Conservation (phyloP, 2,888 invertebrate species). For the Troides helena region DNA sequence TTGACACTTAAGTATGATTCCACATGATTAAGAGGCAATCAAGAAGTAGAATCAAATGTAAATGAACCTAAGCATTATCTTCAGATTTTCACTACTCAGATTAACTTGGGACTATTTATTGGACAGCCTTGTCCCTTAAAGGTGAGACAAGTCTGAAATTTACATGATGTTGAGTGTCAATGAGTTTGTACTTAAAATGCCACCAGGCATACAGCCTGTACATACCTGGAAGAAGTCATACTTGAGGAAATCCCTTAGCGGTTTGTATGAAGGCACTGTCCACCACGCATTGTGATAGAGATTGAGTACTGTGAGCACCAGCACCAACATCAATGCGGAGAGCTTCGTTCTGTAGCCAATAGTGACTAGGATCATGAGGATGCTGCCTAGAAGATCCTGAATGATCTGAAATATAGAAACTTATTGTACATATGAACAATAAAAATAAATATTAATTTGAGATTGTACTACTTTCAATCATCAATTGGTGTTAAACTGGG, state of each 20-base stretch:
- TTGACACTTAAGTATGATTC: too few species aligned
- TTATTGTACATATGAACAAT: too few species aligned
- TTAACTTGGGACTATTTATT: too few species aligned
- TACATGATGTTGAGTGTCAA: background rate
- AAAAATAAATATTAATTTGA: too few species aligned
- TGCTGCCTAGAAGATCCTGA: conserved; percentile 95
- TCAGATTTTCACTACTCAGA: too few species aligned
- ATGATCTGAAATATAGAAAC: conserved; percentile 83
- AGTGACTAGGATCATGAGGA: conserved; percentile 96
- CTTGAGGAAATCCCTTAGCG: conserved; percentile 99
- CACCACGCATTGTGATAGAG: conserved; percentile 99
- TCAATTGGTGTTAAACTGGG: too few species aligned
- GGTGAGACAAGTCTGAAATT: too few species aligned
- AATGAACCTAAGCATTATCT: too few species aligned
- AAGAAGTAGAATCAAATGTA: too few species aligned
- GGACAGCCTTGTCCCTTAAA: too few species aligned
- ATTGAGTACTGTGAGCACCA: conserved; percentile 93
- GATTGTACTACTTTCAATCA: too few species aligned
- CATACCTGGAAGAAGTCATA: conserved; percentile 99
- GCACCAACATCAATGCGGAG: conserved; percentile 95
- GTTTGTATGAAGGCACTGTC: conserved; percentile 96
- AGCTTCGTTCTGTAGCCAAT: conserved; percentile 99
- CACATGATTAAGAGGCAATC: too few species aligned
- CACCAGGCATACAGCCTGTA: background rate
- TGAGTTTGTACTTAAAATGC: background rate